phyloP scores from a whole-genome alignment of 2,888 invertebrate species.

The Patella depressa region DNA sequence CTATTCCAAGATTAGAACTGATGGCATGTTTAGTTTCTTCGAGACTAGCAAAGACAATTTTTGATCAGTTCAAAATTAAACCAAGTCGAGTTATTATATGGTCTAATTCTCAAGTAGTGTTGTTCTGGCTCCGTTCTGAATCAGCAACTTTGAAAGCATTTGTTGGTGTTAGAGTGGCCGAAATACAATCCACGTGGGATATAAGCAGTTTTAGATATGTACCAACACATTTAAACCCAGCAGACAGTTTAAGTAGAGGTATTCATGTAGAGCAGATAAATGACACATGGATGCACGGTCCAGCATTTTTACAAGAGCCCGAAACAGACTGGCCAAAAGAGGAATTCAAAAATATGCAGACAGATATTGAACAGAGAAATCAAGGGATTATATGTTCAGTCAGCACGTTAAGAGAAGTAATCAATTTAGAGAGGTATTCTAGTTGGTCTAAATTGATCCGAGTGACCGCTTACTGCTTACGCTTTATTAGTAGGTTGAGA shows the following conservation, averaged over 20 bases:
- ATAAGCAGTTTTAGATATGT: slow-evolving; percentile 13
- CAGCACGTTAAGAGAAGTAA: not conserved
- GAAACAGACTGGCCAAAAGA: not conserved
- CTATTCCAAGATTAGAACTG: slow-evolving; percentile 22
- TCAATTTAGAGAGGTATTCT: slow-evolving; percentile 14
- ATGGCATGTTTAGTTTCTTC: slow-evolving; percentile 25
- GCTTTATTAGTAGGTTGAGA: not conserved
- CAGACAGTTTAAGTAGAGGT: slow-evolving; percentile 27
- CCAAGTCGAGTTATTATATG: slow-evolving; percentile 11
- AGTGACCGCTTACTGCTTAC: slow-evolving; percentile 20
- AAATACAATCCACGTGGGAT: slow-evolving; percentile 20
- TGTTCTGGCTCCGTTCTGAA: slow-evolving; percentile 22
- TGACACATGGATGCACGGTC: slow-evolving; percentile 18
- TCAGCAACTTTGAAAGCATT: slow-evolving; percentile 14
- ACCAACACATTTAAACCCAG: slow-evolving; percentile 19
- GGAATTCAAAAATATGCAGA: not conserved
- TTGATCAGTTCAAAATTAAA: slow-evolving; percentile 15
- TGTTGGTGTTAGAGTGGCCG: slow-evolving; percentile 11
- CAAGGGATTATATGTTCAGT: not conserved
- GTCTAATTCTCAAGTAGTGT: slow-evolving; percentile 6
- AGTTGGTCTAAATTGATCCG: slow-evolving; percentile 13
- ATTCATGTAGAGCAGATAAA: slow-evolving; percentile 10
- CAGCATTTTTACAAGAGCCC: slow-evolving; percentile 18
- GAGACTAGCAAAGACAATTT: slow-evolving; percentile 22
- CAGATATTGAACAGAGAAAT: not conserved